Conservation (phyloP, 2,113 vertebrate species). For the Siniperca knerii region DNA sequence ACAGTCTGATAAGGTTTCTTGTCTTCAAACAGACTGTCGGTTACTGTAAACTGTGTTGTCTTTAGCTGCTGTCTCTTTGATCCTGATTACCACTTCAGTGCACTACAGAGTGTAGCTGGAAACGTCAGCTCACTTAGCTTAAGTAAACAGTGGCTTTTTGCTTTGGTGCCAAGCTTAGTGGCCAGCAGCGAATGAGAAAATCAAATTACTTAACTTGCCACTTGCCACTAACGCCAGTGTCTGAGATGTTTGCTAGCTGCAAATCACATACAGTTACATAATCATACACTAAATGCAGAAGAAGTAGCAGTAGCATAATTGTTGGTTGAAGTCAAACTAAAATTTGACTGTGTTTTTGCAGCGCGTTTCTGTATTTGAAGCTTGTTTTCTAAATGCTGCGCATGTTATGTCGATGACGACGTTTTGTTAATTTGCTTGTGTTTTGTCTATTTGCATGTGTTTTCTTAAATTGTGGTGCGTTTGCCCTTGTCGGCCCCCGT, state of each 20-base stretch:
- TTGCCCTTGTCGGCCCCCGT: too few species aligned
- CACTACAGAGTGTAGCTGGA: constrained; percentile 22
- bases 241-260: neutral
- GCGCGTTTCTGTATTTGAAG: too few species aligned
- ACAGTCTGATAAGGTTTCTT: constrained; percentile 11
- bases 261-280: neutral
- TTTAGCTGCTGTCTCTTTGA: constrained; percentile 35
- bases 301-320: neutral
- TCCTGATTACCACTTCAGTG: constrained; percentile 25
- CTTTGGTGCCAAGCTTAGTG: neutral
- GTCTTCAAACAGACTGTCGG: constrained; percentile 28
- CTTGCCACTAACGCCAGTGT: neutral
- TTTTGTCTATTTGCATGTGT: too few species aligned
- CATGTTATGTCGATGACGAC: too few species aligned
- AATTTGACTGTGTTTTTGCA: too few species aligned
- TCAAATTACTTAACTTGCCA: constrained; percentile 2
- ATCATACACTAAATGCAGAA: neutral
- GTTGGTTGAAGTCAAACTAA: neutral
- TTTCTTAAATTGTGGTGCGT: too few species aligned
- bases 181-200: constrained; percentile 24
- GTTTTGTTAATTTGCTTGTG: too few species aligned
- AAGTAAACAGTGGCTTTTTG: constrained; percentile 38
- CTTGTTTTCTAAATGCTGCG: too few species aligned
- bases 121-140: constrained; percentile 25
- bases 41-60: constrained; percentile 36